Conservation (phyloP, 2,113 vertebrate genomes). For the Phaethornis superciliosus region DNA sequence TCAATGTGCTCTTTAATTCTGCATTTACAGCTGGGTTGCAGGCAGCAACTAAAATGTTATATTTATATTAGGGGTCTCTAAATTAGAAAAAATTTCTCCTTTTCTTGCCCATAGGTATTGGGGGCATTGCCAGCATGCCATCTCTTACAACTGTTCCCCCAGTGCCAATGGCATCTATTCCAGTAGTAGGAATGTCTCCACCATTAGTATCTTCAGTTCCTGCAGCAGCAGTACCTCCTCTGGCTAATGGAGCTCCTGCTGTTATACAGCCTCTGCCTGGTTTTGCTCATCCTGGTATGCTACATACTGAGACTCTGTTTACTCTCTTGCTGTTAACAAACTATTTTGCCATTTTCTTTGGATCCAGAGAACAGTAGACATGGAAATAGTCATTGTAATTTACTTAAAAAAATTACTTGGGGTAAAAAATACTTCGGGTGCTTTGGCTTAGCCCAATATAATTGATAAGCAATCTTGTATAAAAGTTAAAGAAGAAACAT, state of each 20-base stretch:
- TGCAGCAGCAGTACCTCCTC: conserved; percentile 84
- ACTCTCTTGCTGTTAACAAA: conserved; percentile 36
- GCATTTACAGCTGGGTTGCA: not conserved
- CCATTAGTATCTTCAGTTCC: conserved; percentile 88
- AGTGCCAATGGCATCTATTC: conserved; percentile 89
- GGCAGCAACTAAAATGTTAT: not conserved
- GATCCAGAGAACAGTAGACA: not conserved
- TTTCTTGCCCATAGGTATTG: conserved; percentile 80
- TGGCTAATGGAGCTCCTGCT: conserved; percentile 91
- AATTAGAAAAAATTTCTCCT: conserved; percentile 8
- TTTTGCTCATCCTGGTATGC: conserved; percentile 90
- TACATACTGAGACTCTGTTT: not conserved
- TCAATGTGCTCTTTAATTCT: not conserved
- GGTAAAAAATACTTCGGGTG: not conserved
- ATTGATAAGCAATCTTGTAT: not conserved
- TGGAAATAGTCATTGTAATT: not conserved
- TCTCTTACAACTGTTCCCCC: conserved; percentile 85
- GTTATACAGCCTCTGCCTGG: conserved; percentile 90
- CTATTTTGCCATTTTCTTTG: conserved; percentile 2
- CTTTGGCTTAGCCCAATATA: not conserved
- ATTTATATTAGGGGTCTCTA: not conserved
- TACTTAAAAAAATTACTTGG: not conserved
- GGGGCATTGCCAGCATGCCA: conserved; percentile 81
- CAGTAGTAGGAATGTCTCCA: conserved; percentile 92
- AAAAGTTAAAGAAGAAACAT: not conserved